Conservation (phyloP, 2,797 vertebrate species). For the Lagodon rhomboides region DNA sequence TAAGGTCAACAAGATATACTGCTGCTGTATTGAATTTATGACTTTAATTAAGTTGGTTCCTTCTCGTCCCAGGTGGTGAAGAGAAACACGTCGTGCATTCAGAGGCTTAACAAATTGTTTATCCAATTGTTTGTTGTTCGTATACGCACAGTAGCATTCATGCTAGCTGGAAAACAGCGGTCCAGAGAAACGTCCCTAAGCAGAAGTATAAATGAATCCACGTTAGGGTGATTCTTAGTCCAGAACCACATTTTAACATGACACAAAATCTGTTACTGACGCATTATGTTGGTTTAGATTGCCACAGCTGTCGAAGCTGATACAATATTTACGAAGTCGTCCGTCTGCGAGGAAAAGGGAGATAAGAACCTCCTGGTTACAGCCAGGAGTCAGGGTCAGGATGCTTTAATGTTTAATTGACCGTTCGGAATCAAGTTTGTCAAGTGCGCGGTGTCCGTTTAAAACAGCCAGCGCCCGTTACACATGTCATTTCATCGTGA, state of each 20-base stretch:
- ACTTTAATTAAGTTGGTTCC: conserved; percentile 51
- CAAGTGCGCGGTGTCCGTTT: conserved; percentile 54
- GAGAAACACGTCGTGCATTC: conserved; percentile 25
- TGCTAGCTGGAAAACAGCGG: neutral
- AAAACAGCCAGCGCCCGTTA: conserved; percentile 30
- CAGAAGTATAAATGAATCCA: neutral
- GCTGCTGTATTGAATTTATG: conserved; percentile 36
- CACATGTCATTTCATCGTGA: conserved; percentile 23
- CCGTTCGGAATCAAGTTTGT: conserved; percentile 72
- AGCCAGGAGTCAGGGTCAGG: conserved; percentile 38
- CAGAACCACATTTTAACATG: neutral
- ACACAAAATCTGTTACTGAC: conserved; percentile 26
- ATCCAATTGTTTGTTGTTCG: conserved; percentile 10
- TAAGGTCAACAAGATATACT: conserved; percentile 12
- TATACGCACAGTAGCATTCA: neutral
- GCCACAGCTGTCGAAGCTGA: conserved; percentile 47
- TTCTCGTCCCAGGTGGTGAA: conserved; percentile 40
- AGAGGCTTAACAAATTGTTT: neutral
- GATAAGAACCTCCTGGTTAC: conserved; percentile 70
- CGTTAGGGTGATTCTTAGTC: neutral
- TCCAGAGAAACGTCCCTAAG: neutral
- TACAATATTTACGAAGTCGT: conserved; percentile 76
- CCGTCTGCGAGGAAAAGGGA: conserved; percentile 59
- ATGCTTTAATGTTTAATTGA: conserved; percentile 80
- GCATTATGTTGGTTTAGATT: conserved; percentile 44